phyloP scores from a whole-genome alignment of 2,888 invertebrate species.

The Cataglyphis rosenhaueri region DNA sequence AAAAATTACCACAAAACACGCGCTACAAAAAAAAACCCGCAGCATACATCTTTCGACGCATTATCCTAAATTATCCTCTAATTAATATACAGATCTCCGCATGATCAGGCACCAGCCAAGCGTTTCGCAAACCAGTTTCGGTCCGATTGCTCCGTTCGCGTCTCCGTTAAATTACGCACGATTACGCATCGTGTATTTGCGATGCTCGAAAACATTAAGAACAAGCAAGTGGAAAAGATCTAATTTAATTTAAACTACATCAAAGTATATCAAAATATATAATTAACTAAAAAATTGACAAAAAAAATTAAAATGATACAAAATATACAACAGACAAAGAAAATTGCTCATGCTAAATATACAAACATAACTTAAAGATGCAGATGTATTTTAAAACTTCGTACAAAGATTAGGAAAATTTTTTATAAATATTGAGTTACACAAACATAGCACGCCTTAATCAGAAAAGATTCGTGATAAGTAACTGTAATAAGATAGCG shows the following conservation, averaged over 20 bases:
- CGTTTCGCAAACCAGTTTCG: constrained; percentile 44
- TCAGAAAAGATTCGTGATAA: not conserved
- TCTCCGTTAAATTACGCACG: constrained; percentile 19
- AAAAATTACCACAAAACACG: constrained; percentile 29
- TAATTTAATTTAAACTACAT: constrained; percentile 5
- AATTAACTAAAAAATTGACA: not conserved
- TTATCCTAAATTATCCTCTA: constrained; percentile 40
- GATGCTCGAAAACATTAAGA: not conserved
- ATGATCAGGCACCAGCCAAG: not conserved
- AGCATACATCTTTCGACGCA: constrained; percentile 12
- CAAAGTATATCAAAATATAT: not conserved
- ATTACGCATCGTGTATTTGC: constrained; percentile 4
- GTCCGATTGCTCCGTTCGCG: constrained; percentile 11
- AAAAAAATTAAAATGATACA: not conserved
- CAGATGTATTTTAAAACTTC: not conserved
- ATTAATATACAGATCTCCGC: constrained; percentile 36
- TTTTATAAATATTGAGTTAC: not conserved
- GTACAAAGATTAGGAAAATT: not conserved
- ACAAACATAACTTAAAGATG: not conserved
- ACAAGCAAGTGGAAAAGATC: not conserved
- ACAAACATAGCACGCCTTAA: not conserved
- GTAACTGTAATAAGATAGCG: not conserved
- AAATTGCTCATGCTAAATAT: not conserved
- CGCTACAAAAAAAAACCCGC: constrained; percentile 36
- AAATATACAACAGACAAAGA: not conserved